Evolutionary conservation across 1,140 invertebrate species (phyloP), one percentile per base, ranked within the genome.

Genomic region (Magallana gigas): DNA sequence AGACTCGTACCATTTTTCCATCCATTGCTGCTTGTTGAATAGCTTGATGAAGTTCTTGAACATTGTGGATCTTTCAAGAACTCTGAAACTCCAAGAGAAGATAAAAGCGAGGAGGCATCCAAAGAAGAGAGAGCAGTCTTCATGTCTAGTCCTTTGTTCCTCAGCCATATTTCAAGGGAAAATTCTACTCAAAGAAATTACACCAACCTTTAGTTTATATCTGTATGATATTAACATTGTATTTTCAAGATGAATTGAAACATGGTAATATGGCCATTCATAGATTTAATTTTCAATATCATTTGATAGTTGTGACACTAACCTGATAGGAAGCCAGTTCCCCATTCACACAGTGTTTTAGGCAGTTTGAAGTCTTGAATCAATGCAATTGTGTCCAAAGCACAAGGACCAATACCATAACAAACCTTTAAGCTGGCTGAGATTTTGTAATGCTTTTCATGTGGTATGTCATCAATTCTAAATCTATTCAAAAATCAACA

Each of bases 341-440:
- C 81, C 81, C 81, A 83, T 58, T 83, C 81, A 83, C 81, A 83
- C 14, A 83, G 23, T 5, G 81, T 83, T 23, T 83, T 83, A 1
- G 81, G 81, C n/a, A 83, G 81, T 1, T 5, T 83, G 8, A 57
- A 83, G 48, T 58, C 57, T 8, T 57, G 57, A 18, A 83, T 57
- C 16, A 83, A 9, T 0, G 36, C 16, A 9, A 57, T 0, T 8
- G 48, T 58, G 16, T 57, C 48, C 8, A 83, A n/a, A 58, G 14
- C 16, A 57, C 48, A 57, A 0, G 81, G 81, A 3, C 56, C 48
- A 57, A n/a, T 23, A 12, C 57, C 57, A 83, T 83, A 83, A 8
- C 81, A 83, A 1, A 83, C 9, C 12, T 83, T 83, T 7, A 83
- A 8, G 18, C 16, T 57, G 12, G 57, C 57, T 83, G 81, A 57